A percentile compares a stretch with the other conserved stretches of the same genome.
phyloP scores from a whole-genome alignment of 2,113 vertebrate species.

The Sinocyclocheilus grahami region DNA sequence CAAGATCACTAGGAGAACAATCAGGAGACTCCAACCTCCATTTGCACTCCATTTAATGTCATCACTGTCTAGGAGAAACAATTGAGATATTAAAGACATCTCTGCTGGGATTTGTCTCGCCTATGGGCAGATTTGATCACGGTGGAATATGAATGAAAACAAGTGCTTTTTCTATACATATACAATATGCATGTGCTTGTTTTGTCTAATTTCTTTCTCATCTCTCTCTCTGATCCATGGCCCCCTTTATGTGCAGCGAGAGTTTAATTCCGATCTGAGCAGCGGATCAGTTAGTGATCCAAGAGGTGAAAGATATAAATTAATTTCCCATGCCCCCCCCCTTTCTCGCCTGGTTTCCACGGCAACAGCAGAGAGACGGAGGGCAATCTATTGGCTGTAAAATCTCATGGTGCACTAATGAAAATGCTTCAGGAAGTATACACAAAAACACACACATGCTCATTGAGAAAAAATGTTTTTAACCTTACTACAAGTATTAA shows the following conservation, averaged over 20 bases:
- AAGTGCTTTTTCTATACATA: no score
- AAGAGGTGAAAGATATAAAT: slow-evolving; percentile 60
- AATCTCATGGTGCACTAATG: slow-evolving; percentile 65
- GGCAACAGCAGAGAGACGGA: slow-evolving; percentile 72
- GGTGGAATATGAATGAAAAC: no score
- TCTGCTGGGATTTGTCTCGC: background rate
- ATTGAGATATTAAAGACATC: background rate
- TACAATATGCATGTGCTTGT: background rate
- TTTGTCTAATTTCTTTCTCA: slow-evolving; percentile 4
- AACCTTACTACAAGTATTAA: background rate
- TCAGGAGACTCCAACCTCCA: background rate
- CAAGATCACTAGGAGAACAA: background rate
- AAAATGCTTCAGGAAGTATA: slow-evolving; percentile 64
- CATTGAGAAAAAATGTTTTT: no score
- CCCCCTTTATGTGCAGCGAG: background rate
- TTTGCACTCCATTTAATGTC: background rate
- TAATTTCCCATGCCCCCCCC: slow-evolving; percentile 61
- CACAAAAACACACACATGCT: slow-evolving; percentile 2
- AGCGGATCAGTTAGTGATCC: slow-evolving; percentile 46
- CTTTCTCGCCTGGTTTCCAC: slow-evolving; percentile 75
- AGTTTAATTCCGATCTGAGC: slow-evolving; percentile 49
- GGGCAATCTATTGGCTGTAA: slow-evolving; percentile 66
- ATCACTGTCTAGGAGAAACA: no score
- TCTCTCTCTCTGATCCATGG: background rate
- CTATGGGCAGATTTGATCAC: no score